These are phyloP conservation scores for Cantharis rustica DNA, from an alignment of 2,888 invertebrate genomes.

Conservation along the genomic window DNA sequence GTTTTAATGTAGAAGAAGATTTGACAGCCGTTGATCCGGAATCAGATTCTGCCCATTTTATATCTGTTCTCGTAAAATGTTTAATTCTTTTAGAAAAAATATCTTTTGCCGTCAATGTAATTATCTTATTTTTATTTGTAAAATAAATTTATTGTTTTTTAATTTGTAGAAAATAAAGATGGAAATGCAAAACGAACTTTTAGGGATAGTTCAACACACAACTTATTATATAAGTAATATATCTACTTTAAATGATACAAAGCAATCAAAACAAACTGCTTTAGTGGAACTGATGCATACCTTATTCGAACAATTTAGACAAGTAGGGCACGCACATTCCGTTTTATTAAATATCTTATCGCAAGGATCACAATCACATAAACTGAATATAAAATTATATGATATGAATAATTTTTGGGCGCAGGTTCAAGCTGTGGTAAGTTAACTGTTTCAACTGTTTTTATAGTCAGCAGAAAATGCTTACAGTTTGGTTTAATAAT, in stretches of 20 bases:
- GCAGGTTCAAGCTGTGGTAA: slow-evolving; percentile 85
- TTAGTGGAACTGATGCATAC: slow-evolving; percentile 71
- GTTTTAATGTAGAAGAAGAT: slow-evolving; percentile 62
- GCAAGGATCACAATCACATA: slow-evolving; percentile 65
- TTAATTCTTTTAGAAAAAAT: slow-evolving; percentile 81
- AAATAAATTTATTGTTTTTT: background rate
- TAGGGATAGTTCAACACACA: slow-evolving; percentile 78
- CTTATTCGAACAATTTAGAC: slow-evolving; percentile 81
- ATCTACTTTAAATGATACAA: slow-evolving; percentile 48
- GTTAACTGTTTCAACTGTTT: slow-evolving; percentile 48
- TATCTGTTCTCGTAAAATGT: slow-evolving; percentile 84
- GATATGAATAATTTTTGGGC: slow-evolving; percentile 85
- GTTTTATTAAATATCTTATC: slow-evolving; percentile 67
- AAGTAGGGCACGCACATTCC: slow-evolving; percentile 77
- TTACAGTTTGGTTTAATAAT: background rate
- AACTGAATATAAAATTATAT: slow-evolving; percentile 63
- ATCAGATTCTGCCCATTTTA: slow-evolving; percentile 69
- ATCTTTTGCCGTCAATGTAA: slow-evolving; percentile 83
- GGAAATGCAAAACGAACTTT: slow-evolving; percentile 80
- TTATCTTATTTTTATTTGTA: slow-evolving; percentile 26
- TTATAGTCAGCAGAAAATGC: background rate
- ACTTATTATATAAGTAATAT: slow-evolving; percentile 76
- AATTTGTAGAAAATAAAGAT: slow-evolving; percentile 72
- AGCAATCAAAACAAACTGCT: slow-evolving; percentile 52
- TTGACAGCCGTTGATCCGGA: slow-evolving; percentile 64